These are phyloP conservation scores for Ciconia nigra DNA, from an alignment of 2,797 vertebrate genomes.

Conservation along the genomic window DNA sequence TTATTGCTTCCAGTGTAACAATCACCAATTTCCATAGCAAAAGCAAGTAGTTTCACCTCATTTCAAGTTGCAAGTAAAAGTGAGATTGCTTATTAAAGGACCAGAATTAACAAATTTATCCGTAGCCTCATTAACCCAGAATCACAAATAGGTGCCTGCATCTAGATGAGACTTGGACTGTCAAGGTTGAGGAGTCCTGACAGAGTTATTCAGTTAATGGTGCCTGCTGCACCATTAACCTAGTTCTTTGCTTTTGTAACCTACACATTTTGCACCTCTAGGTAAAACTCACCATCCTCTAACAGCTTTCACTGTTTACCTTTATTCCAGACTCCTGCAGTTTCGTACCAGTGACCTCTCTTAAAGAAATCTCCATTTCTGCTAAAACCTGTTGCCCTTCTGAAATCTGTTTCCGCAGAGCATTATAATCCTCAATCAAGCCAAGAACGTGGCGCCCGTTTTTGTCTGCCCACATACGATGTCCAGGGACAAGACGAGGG, in stretches of 20 bases:
- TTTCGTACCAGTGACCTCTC: slow-evolving; percentile 35
- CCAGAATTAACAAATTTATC: background rate
- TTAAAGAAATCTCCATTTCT: slow-evolving; percentile 78
- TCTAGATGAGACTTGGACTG: background rate
- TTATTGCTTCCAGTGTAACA: background rate
- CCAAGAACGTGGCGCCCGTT: slow-evolving; percentile 86
- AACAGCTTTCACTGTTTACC: slow-evolving; percentile 23
- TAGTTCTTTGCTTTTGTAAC: background rate
- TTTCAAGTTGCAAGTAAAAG: background rate
- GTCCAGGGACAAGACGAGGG: slow-evolving; percentile 79
- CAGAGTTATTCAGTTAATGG: background rate
- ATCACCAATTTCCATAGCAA: background rate
- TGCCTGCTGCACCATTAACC: background rate
- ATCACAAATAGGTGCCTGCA: background rate
- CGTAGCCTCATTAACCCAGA: background rate
- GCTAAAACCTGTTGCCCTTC: slow-evolving; percentile 81
- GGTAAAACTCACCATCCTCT: background rate
- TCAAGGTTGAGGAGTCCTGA: background rate
- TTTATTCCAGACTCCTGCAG: slow-evolving; percentile 30
- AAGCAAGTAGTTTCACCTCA: background rate
- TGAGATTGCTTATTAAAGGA: background rate
- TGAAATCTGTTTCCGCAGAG: slow-evolving; percentile 85
- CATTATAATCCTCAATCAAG: slow-evolving; percentile 86
- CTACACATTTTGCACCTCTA: background rate
- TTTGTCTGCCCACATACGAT: slow-evolving; percentile 83